These are phyloP conservation scores for Monopterus albus DNA, from an alignment of 2,113 vertebrate species.

Conservation along the genomic window DNA sequence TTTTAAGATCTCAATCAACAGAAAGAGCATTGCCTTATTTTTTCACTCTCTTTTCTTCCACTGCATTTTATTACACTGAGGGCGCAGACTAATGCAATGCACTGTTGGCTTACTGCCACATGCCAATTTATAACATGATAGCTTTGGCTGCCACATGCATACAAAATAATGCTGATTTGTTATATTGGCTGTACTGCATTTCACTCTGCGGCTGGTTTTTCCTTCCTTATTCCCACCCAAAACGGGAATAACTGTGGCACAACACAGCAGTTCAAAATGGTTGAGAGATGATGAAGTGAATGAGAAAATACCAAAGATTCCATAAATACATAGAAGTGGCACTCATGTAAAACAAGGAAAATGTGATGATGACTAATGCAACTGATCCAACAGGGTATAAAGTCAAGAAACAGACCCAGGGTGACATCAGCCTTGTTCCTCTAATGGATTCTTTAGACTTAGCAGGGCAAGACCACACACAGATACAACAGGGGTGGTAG, in stretches of 20 bases:
- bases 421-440: neutral
- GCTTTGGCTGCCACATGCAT: constrained; percentile 75
- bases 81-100: constrained; percentile 83
- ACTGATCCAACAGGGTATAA: too few species aligned
- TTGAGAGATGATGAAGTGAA: constrained; percentile 63
- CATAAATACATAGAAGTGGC: constrained; percentile 21
- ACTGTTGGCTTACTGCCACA: constrained; percentile 79
- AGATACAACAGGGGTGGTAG: too few species aligned
- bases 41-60: constrained; percentile 35
- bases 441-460: neutral
- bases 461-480: neutral
- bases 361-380: neutral
- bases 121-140: constrained; percentile 82
- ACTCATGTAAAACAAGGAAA: constrained; percentile 28
- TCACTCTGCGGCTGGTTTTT: constrained; percentile 42
- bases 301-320: constrained; percentile 52
- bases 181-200: constrained; percentile 65
- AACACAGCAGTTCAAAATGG: constrained; percentile 68
- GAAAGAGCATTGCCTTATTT: constrained; percentile 54
- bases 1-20: constrained; percentile 84
- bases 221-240: constrained; percentile 32
- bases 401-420: too few species aligned
- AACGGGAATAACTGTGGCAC: constrained; percentile 65
- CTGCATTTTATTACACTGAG: constrained; percentile 81
- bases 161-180: constrained; percentile 80